phyloP scores from a whole-genome alignment of 1,140 invertebrate species.

The Hydropsyche tenuis region DNA sequence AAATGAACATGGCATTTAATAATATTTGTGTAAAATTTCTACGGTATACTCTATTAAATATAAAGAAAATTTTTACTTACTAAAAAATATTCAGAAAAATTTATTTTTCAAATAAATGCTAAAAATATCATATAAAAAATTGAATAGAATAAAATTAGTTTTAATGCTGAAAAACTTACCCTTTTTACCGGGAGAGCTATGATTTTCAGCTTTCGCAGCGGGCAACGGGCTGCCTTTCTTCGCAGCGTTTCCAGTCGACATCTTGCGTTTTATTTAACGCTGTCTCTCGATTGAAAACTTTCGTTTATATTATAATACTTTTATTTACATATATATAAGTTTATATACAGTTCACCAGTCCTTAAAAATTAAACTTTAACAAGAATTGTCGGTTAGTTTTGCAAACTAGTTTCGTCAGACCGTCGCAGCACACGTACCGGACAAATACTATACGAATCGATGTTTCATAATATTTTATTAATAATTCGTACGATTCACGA shows the following conservation, averaged over 20 bases:
- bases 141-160: not conserved
- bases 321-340: constrained; percentile 16
- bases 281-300: constrained; percentile 20
- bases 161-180: constrained; percentile 42
- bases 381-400: not conserved
- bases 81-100: too few species aligned
- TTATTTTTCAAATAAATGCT: too few species aligned
- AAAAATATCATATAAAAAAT: too few species aligned
- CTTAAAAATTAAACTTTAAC: constrained; percentile 1
- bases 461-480: not conserved
- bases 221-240: constrained; percentile 44
- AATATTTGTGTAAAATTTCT: too few species aligned
- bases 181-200: constrained; percentile 43
- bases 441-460: too few species aligned
- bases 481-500: too few species aligned
- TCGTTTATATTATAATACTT: constrained; percentile 2
- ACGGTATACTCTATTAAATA: too few species aligned
- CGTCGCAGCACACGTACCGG: not conserved
- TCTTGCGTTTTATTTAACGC: constrained; percentile 16
- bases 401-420: not conserved
- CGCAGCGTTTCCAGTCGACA: constrained; percentile 37
- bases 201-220: constrained; percentile 38
- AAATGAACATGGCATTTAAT: not conserved
- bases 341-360: constrained; percentile 15
- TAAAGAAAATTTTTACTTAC: too few species aligned